Base-by-base conservation (phyloP, 2,113 vertebrate species). In the Coptodon rendalli region DNA sequence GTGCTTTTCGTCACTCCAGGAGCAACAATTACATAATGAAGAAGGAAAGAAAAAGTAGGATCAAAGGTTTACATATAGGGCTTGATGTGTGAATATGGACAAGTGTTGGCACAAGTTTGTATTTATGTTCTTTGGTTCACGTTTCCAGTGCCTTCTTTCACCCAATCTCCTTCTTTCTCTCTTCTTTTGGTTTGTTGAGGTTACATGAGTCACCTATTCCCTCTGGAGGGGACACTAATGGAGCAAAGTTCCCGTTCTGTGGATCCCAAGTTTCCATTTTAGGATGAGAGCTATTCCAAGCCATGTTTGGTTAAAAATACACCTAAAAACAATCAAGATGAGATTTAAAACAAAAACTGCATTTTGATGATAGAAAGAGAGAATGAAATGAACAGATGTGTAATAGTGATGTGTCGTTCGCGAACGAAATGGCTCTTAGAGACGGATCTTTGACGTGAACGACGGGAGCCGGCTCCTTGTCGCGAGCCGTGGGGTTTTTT, bases 201-300 rank as follows among this genome's bases (percentile, higher is more conserved):
- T 89, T 89, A 89, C 59, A 76, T 91, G 68, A 91, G 83, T 94
- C 92, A 86, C 82, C 89, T 81, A 80, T 89, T 89, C 91, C 93
- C 92, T 81, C 45, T 14, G 76, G 85, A 61, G 85, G 52, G 82
- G 92, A 87, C 87, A 86, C 45, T 54, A 68, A 83, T 16, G 57
- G 82, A 84, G 89, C 90, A 91, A 90, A 95, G 91, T 92, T 94
- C 92, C 76, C 85, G 82, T 88, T 93, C 86, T 93, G 87, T 87
- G 84, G 53, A 22, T 90, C 88, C 80, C 48, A 88, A 56, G 85
- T 91, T 91, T 95, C 91, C 86, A 91, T 94, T 91, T 93, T 80
- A 89, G 78, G 92, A 91, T 84, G 84, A n/a, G 11, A 80, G 84
- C 87, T 92, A 91, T 92, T 94, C 73, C 45, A 81, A 83, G 87